phyloP scores from a whole-genome alignment of 2,888 invertebrate genomes.

The Diaprepes abbreviatus region DNA sequence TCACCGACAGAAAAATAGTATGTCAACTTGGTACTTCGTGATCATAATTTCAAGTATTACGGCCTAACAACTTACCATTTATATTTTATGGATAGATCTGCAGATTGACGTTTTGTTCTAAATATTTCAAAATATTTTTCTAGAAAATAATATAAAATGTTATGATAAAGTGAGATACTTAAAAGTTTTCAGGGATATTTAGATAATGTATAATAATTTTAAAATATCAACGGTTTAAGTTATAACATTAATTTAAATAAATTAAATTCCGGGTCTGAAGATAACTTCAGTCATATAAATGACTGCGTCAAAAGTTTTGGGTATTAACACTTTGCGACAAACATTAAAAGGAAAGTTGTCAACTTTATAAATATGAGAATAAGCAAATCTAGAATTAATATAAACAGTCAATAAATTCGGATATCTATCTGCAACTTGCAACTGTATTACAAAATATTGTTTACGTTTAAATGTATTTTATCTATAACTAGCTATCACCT shows the following conservation, averaged over 20 bases:
- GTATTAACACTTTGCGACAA: not conserved
- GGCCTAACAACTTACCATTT: no score
- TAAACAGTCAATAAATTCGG: not conserved
- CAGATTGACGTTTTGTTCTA: no score
- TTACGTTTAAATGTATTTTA: conserved; percentile 3
- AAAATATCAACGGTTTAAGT: no score
- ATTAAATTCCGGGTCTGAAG: not conserved
- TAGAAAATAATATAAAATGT: no score
- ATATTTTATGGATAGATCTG: no score
- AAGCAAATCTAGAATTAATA: not conserved
- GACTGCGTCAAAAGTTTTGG: not conserved
- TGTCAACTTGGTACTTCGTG: conserved; percentile 6
- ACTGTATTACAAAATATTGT: not conserved
- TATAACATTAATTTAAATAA: no score
- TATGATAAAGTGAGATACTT: no score
- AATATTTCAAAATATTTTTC: no score
- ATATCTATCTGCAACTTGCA: not conserved
- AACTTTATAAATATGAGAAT: not conserved
- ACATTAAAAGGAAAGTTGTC: conserved; percentile 2
- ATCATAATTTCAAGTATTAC: not conserved
- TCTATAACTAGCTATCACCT: not conserved
- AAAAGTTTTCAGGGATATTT: no score
- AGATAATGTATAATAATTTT: no score
- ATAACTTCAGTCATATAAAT: no score
- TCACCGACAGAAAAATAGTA: conserved; percentile 7